Percentiles rank a stretch among this genome's conserved stretches.
Evolutionary conservation across 2,113 vertebrate genomes (phyloP).

Genomic region (Hirundichthys speculiger): DNA sequence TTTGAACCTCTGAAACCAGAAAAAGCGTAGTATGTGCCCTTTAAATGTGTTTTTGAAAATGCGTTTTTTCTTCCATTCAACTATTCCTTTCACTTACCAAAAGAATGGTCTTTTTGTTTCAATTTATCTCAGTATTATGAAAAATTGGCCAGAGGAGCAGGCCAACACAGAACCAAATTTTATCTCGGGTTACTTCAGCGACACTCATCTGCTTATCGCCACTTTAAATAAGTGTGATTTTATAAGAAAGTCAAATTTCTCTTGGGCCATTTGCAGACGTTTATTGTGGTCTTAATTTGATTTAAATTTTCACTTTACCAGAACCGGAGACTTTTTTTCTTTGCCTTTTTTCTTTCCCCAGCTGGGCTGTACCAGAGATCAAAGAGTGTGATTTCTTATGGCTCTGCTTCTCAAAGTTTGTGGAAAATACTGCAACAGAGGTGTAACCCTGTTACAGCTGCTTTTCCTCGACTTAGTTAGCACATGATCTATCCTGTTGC

Average conservation of each 20-base stretch:
- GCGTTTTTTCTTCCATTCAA: slow-evolving; percentile 15
- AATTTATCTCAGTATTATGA: no score
- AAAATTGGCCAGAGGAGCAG: slow-evolving; percentile 29
- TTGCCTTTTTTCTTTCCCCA: slow-evolving; percentile 1
- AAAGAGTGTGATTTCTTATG: slow-evolving; percentile 28
- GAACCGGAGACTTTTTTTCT: slow-evolving; percentile 18
- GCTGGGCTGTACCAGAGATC: slow-evolving; percentile 1
- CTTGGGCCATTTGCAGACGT: slow-evolving; percentile 18
- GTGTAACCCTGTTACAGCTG: slow-evolving; percentile 2
- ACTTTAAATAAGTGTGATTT: slow-evolving; percentile 41
- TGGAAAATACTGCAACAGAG: slow-evolving; percentile 12
- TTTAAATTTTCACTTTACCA: slow-evolving; percentile 39
- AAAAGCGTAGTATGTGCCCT: background rate
- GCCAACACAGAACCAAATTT: slow-evolving; percentile 29
- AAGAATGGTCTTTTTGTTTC: slow-evolving; percentile 36
- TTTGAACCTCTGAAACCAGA: background rate
- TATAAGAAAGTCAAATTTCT: slow-evolving; percentile 28
- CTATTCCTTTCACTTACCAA: no score
- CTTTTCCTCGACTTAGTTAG: slow-evolving; percentile 7
- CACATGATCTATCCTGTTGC: background rate
- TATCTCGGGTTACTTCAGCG: slow-evolving; percentile 27
- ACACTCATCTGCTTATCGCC: slow-evolving; percentile 31
- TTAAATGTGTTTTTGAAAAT: background rate
- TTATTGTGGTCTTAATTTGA: slow-evolving; percentile 32
- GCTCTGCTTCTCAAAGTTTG: slow-evolving; percentile 21